phyloP scores from a whole-genome alignment of 2,797 vertebrate species.

The Tolypeutes matacus region DNA sequence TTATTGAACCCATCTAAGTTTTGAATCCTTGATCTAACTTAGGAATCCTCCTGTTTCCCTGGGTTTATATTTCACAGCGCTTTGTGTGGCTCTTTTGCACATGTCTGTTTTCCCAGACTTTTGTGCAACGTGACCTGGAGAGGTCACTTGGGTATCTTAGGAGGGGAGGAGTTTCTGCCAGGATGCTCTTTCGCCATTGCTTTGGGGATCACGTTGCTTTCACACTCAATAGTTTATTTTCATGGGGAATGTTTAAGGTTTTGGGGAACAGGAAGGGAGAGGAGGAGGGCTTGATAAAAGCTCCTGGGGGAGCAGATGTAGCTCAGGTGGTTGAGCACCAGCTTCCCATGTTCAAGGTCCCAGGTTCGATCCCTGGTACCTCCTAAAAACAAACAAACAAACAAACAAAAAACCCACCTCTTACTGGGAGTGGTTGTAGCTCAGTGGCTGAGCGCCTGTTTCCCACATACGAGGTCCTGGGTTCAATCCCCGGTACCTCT shows the following conservation, averaged over 20 bases:
- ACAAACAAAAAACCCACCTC: too few relatives aligned
- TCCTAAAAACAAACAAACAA: too few relatives aligned
- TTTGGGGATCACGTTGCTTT: not conserved
- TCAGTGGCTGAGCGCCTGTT: too few relatives aligned
- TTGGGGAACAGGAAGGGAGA: too few relatives aligned
- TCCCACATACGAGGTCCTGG: too few relatives aligned
- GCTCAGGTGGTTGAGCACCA: too few relatives aligned
- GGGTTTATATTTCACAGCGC: not conserved
- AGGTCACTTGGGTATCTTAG: not conserved
- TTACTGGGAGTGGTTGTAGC: too few relatives aligned
- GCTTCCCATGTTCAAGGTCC: too few relatives aligned
- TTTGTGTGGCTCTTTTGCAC: not conserved
- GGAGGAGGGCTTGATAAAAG: too few relatives aligned
- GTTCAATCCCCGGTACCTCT: too few relatives aligned
- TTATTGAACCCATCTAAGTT: not conserved
- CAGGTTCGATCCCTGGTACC: too few relatives aligned
- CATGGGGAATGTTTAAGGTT: not conserved
- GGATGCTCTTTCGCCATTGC: not conserved
- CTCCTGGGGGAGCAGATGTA: too few relatives aligned
- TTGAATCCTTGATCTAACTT: not conserved
- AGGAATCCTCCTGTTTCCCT: not conserved
- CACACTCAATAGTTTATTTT: not conserved
- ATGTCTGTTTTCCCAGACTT: not conserved
- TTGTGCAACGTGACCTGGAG: accelerated
- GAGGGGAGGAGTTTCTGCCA: not conserved